Conservation (phyloP, 2,113 vertebrate genomes). For the Nibea albiflora region DNA sequence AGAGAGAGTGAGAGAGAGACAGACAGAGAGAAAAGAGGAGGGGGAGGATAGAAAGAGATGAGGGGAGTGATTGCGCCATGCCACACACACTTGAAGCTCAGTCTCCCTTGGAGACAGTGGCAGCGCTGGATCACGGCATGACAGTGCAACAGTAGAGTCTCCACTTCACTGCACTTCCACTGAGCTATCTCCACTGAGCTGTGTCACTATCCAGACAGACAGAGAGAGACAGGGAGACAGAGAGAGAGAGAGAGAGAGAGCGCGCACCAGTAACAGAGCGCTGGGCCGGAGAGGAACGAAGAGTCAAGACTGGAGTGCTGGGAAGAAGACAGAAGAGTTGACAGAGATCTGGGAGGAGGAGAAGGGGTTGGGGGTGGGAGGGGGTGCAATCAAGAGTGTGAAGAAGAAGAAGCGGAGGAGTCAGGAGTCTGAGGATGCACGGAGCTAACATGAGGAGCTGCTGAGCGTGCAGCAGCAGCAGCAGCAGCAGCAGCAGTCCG, state of each 20-base stretch:
- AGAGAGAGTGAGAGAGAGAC: conserved; percentile 46
- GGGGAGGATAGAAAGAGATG: conserved; percentile 72
- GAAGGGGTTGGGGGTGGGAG: background rate
- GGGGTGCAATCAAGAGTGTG: conserved; percentile 38
- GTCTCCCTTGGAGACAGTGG: conserved; percentile 85
- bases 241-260: conserved; percentile 30
- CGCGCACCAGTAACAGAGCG: conserved; percentile 30
- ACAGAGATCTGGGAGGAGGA: conserved; percentile 43
- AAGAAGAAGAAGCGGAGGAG: conserved; percentile 66
- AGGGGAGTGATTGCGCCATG: conserved; percentile 80
- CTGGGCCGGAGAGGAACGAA: conserved; percentile 50
- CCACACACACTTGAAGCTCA: conserved; percentile 84
- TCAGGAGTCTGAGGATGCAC: conserved; percentile 71
- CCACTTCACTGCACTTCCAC: conserved; percentile 63
- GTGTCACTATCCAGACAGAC: conserved; percentile 63
- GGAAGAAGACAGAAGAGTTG: conserved; percentile 56
- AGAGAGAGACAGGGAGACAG: conserved; percentile 34
- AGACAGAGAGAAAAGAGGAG: conserved; percentile 61
- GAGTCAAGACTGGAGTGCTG: conserved; percentile 59
- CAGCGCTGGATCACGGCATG: conserved; percentile 75
- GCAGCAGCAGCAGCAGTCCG: conserved; percentile 18
- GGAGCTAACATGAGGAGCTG: conserved; percentile 68
- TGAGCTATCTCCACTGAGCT: conserved; percentile 56
- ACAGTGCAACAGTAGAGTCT: conserved; percentile 76
- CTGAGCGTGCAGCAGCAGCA: conserved; percentile 68